phyloP scores from a whole-genome alignment of 2,797 vertebrate genomes.

The Phrynocephalus vlangalii region DNA sequence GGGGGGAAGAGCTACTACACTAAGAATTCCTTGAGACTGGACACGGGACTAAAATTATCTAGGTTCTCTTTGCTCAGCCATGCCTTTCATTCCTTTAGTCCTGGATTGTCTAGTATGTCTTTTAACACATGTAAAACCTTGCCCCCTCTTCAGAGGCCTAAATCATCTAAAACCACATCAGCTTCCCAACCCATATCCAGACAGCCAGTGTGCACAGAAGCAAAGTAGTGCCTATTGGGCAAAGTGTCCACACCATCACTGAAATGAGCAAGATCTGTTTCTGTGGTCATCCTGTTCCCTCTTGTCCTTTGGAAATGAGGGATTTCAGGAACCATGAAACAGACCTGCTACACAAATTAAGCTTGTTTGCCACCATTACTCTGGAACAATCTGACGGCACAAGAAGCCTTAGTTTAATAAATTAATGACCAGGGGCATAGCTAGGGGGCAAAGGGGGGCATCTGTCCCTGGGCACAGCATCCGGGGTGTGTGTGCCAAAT shows the following conservation, averaged over 20 bases:
- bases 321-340: neutral
- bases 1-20: no score
- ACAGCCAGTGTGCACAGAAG: neutral
- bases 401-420: neutral
- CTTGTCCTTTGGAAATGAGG: neutral
- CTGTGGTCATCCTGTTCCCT: neutral
- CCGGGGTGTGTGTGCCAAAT: no score
- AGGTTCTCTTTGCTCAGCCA: neutral
- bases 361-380: neutral
- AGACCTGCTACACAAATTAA: neutral
- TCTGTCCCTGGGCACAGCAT: no score
- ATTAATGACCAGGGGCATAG: neutral
- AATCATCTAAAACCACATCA: neutral
- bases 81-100: no score
- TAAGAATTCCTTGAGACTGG: neutral
- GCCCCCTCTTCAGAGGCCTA: neutral
- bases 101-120: neutral
- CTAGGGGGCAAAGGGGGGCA: no score
- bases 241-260: neutral
- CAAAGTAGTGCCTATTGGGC: neutral
- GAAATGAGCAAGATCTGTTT: neutral
- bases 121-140: neutral
- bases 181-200: neutral
- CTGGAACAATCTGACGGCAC: neutral
- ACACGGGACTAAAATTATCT: neutral